Conservation (phyloP, 2,113 vertebrate genomes). For the Psittacula cyanocephala region DNA sequence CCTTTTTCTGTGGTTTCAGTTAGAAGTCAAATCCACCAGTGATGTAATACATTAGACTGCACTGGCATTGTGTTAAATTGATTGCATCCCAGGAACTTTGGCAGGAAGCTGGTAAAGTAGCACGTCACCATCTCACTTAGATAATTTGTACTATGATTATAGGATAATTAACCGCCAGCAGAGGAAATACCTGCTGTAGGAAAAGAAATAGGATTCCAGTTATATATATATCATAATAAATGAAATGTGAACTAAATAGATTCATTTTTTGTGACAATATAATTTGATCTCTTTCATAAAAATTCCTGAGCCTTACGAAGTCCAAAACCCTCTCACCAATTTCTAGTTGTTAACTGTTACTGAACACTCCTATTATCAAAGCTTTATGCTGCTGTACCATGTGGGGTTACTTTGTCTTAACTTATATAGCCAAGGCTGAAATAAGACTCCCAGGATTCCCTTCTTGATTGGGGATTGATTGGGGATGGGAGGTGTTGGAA, state of each 20-base stretch:
- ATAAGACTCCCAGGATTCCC: neutral
- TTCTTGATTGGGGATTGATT: neutral
- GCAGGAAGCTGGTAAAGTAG: neutral
- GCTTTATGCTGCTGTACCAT: neutral
- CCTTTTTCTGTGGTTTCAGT: neutral
- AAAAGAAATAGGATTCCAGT: neutral
- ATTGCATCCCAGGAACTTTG: neutral
- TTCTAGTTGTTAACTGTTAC: neutral
- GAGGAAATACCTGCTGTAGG: neutral
- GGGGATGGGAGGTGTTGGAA: neutral
- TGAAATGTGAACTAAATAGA: slow-evolving; percentile 4
- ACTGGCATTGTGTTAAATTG: neutral
- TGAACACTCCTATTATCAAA: neutral
- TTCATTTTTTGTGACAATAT: neutral
- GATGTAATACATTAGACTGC: neutral
- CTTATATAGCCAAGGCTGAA: neutral
- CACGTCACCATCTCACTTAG: neutral
- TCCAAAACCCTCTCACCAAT: neutral
- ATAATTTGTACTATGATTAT: neutral
- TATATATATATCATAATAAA: neutral
- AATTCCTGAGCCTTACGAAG: neutral
- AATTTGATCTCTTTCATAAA: neutral
- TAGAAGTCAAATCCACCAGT: neutral
- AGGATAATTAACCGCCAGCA: neutral
- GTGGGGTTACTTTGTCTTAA: neutral